Percentiles rank a stretch among this genome's conserved stretches.
Conservation (phyloP, 2,797 vertebrate genomes). For the Silurus lanzhouensis region DNA sequence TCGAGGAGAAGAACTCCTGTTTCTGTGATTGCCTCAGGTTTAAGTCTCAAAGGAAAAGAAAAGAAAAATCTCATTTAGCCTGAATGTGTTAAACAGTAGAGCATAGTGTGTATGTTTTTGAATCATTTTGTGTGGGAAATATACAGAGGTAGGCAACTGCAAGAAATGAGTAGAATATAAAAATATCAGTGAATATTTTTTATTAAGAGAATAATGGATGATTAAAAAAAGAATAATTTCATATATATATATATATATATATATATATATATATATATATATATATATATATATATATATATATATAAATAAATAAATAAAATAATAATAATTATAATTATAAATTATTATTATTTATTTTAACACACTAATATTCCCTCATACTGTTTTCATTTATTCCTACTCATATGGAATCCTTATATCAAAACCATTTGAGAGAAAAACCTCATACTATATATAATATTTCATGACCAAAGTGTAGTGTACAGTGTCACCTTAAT, state of each 20-base stretch:
- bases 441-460: background rate
- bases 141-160: background rate
- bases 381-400: background rate
- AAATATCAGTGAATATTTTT: background rate
- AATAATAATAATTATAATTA: too few relatives aligned
- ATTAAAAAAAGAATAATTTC: too few relatives aligned
- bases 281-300: too few relatives aligned
- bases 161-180: background rate
- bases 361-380: background rate
- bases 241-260: too few relatives aligned
- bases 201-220: background rate
- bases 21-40: background rate
- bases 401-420: background rate
- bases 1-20: background rate
- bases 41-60: background rate
- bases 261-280: too few relatives aligned
- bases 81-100: background rate
- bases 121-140: background rate
- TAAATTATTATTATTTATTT: too few relatives aligned
- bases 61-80: background rate
- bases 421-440: background rate
- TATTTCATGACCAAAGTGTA: background rate
- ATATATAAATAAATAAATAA: too few relatives aligned
- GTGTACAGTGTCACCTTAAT: background rate
- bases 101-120: background rate